These are phyloP conservation scores for Sebastes schlegelii DNA, from an alignment of 2,113 vertebrate genomes.

Conservation along the genomic window DNA sequence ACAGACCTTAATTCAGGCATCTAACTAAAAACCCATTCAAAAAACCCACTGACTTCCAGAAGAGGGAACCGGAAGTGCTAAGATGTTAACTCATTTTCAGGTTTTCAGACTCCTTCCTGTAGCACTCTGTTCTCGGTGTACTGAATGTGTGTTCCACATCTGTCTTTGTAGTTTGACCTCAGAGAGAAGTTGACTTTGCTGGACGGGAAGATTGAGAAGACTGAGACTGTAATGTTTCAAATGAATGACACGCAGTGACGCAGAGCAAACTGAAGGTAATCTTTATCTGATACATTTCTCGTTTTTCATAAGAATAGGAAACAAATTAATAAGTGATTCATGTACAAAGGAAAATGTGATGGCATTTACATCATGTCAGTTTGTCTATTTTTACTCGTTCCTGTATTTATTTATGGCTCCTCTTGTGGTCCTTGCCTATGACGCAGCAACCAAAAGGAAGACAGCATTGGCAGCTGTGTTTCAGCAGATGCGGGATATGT, in stretches of 20 bases:
- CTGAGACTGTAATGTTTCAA: constrained; percentile 64
- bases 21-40: too few species aligned
- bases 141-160: background rate
- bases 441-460: constrained; percentile 73
- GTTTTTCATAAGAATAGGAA: background rate
- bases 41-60: too few species aligned
- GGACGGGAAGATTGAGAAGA: constrained; percentile 80
- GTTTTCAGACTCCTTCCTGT: too few species aligned
- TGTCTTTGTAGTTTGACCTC: constrained; percentile 76
- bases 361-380: background rate
- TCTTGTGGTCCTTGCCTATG: constrained; percentile 70
- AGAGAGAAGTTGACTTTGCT: constrained; percentile 79
- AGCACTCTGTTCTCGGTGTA: background rate
- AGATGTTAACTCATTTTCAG: too few species aligned
- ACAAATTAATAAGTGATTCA: background rate
- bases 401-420: background rate
- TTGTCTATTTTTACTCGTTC: background rate
- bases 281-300: rapidly evolving
- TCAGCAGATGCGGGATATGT: constrained; percentile 83
- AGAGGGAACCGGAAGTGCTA: too few species aligned
- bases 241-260: constrained; percentile 64
- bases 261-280: constrained; percentile 83
- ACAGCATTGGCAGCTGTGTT: constrained; percentile 81
- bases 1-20: too few species aligned
- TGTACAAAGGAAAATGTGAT: background rate